Conservation (phyloP, 2,797 vertebrate genomes). For the Microcaecilia unicolor region DNA sequence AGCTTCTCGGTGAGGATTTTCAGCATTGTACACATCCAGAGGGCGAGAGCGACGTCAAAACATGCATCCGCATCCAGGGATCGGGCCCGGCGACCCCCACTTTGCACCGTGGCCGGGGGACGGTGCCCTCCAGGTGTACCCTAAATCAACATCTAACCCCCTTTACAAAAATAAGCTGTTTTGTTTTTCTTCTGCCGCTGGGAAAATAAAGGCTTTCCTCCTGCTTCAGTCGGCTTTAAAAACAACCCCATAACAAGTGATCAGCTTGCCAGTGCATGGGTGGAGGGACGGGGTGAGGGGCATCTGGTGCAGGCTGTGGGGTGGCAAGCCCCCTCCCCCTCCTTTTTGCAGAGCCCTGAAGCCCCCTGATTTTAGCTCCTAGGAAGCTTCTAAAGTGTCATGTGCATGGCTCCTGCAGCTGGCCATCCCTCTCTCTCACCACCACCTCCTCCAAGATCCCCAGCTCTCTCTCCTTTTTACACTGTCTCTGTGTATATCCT, state of each 20-base stretch:
- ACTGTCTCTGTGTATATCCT: background rate
- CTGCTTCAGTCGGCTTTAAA: constrained; percentile 1
- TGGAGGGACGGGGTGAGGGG: background rate
- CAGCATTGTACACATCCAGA: constrained; percentile 60
- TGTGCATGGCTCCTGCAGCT: background rate
- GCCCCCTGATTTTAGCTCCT: background rate
- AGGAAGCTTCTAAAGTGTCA: background rate
- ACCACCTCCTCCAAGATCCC: background rate
- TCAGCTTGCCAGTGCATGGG: constrained; percentile 10
- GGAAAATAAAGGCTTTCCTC: constrained; percentile 9
- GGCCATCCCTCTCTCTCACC: background rate
- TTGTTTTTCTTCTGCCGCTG: background rate
- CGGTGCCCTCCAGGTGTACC: too few relatives aligned
- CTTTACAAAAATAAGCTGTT: background rate
- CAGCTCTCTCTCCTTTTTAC: constrained; percentile 5
- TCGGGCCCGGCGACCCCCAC: too few relatives aligned
- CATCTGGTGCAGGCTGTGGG: background rate
- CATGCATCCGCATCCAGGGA: background rate
- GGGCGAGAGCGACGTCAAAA: constrained; percentile 31
- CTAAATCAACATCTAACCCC: too few relatives aligned
- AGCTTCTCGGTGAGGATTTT: constrained; percentile 86
- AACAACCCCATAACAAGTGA: constrained; percentile 5
- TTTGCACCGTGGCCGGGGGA: too few relatives aligned
- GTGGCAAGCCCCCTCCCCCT: too few relatives aligned
- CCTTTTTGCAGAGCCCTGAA: background rate